Evolutionary conservation across 2,888 invertebrate species (phyloP).

Genomic region (Drosophila colorata): DNA sequence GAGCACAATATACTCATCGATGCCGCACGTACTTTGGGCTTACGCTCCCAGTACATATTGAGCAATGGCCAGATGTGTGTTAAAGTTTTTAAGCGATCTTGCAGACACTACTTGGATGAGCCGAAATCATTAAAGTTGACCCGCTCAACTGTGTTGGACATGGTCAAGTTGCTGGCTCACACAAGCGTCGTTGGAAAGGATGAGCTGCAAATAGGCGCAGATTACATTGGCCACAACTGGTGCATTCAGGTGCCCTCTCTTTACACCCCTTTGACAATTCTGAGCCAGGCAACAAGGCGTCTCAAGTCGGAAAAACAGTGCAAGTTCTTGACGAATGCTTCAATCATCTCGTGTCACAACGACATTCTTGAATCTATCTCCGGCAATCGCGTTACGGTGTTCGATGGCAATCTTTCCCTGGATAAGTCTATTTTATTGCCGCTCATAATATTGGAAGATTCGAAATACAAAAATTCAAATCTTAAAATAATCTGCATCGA

Average conservation of each 20-base stretch:
- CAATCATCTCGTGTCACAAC: not conserved
- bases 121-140: constrained; percentile 47
- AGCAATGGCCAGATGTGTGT: constrained; percentile 41
- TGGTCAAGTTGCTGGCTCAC: constrained; percentile 31
- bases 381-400: constrained; percentile 44
- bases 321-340: constrained; percentile 5
- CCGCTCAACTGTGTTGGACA: constrained; percentile 14
- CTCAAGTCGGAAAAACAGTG: constrained; percentile 8
- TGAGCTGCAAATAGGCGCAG: constrained; percentile 7
- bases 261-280: constrained; percentile 7
- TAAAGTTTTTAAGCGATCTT: constrained; percentile 57
- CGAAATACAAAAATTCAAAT: constrained; percentile 24
- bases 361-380: constrained; percentile 40
- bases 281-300: not conserved
- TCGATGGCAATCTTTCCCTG: constrained; percentile 34
- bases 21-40: constrained; percentile 38
- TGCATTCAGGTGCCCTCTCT: constrained; percentile 6
- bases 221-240: constrained; percentile 4
- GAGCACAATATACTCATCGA: constrained; percentile 35
- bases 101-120: constrained; percentile 57
- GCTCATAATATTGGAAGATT: constrained; percentile 50
- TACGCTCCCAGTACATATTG: constrained; percentile 39
- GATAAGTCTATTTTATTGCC: constrained; percentile 59
- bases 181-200: constrained; percentile 5
- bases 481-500: constrained; percentile 57